phyloP scores from a whole-genome alignment of 2,797 vertebrate species.

The Microcaecilia unicolor region DNA sequence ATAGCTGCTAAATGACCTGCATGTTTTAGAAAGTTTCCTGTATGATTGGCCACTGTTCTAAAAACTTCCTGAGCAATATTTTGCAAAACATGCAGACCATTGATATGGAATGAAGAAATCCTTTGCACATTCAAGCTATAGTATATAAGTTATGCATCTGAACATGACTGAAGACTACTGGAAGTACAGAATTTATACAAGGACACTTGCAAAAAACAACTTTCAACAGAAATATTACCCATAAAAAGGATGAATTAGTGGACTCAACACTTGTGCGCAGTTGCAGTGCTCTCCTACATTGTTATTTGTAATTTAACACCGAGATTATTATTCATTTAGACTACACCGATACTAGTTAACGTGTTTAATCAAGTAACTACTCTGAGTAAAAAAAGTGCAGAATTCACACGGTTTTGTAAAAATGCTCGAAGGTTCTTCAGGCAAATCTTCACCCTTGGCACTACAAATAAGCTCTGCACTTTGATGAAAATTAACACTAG shows the following conservation, averaged over 20 bases:
- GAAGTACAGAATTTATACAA: slow-evolving; percentile 46
- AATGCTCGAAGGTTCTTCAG: slow-evolving; percentile 41
- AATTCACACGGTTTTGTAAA: slow-evolving; percentile 39
- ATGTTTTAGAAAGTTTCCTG: slow-evolving; percentile 31
- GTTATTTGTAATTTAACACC: too few species aligned
- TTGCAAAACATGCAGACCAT: too few species aligned
- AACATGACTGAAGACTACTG: slow-evolving; percentile 39
- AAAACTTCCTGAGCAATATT: slow-evolving; percentile 41
- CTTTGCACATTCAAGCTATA: slow-evolving; percentile 47
- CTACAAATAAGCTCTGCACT: slow-evolving; percentile 48
- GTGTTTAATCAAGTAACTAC: slow-evolving; percentile 39
- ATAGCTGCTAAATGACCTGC: slow-evolving; percentile 16
- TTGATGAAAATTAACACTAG: slow-evolving; percentile 71
- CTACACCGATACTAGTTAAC: slow-evolving; percentile 42
- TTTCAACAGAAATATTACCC: too few species aligned
- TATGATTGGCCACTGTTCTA: too few species aligned
- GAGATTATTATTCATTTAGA: slow-evolving; percentile 37
- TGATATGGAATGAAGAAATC: too few species aligned
- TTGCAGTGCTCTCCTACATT: too few species aligned
- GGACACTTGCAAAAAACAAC: too few species aligned
- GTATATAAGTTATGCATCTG: slow-evolving; percentile 43
- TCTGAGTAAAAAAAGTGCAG: slow-evolving; percentile 23
- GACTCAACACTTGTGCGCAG: too few species aligned
- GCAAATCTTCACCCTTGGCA: slow-evolving; percentile 38
- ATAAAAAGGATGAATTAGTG: too few species aligned